These are phyloP conservation scores for Ochropleura leucogaster DNA, from an alignment of 2,888 invertebrate species.

Conservation along the genomic window DNA sequence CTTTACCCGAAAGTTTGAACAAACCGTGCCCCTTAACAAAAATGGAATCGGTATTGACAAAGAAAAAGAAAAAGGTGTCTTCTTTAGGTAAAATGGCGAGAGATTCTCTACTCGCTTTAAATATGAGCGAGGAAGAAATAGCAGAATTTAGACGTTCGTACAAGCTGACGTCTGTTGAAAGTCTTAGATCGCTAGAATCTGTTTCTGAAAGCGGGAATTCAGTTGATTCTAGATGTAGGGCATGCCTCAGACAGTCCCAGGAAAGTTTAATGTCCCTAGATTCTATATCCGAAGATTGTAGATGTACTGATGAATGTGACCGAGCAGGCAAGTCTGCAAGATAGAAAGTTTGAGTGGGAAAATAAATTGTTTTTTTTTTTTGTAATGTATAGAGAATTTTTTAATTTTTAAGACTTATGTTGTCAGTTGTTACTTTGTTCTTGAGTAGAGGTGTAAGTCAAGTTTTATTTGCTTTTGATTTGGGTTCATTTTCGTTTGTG, in stretches of 20 bases:
- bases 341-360: conserved; percentile 61
- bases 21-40: conserved; percentile 82
- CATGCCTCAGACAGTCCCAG: conserved; percentile 84
- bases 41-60: conserved; percentile 78
- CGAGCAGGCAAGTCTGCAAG: conserved; percentile 79
- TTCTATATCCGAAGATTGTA: conserved; percentile 86
- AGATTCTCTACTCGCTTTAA: conserved; percentile 85
- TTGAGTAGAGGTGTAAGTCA: conserved; percentile 24
- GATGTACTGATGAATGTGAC: conserved; percentile 80
- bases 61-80: conserved; percentile 85
- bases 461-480: background rate
- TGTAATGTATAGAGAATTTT: conserved; percentile 42
- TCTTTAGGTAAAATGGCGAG: conserved; percentile 87
- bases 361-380: conserved; percentile 31
- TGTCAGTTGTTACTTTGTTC: conserved; percentile 41
- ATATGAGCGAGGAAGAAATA: conserved; percentile 88
- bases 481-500: too few species aligned
- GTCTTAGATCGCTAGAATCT: conserved; percentile 84
- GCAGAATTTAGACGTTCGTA: conserved; percentile 85
- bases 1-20: conserved; percentile 85
- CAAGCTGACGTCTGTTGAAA: conserved; percentile 86
- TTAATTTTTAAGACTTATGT: conserved; percentile 37
- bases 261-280: conserved; percentile 88
- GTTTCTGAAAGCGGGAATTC: conserved; percentile 88
- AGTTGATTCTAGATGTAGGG: conserved; percentile 82